phyloP scores from a whole-genome alignment of 1,140 invertebrate genomes.

The Drosophila guanche region DNA sequence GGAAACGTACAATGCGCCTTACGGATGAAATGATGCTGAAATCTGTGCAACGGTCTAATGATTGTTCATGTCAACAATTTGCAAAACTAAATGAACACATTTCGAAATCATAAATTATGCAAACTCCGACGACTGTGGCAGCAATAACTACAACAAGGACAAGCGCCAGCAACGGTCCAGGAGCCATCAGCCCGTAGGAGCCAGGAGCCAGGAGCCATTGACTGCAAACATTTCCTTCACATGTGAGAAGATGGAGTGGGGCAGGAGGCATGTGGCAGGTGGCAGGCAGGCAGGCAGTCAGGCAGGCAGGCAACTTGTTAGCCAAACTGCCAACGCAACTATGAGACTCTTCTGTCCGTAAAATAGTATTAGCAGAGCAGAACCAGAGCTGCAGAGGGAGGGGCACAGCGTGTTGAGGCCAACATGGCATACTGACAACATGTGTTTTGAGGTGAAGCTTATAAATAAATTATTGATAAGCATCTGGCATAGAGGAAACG shows the following conservation, averaged over 20 bases:
- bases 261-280: slow-evolving; percentile 42
- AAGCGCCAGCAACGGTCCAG: slow-evolving; percentile 18
- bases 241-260: slow-evolving; percentile 9
- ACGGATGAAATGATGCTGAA: slow-evolving; percentile 59
- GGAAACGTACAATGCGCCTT: no score
- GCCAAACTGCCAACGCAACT: slow-evolving; percentile 69
- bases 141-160: slow-evolving; percentile 9
- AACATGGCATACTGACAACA: slow-evolving; percentile 76
- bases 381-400: background rate
- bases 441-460: slow-evolving; percentile 81
- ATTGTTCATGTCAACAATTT: slow-evolving; percentile 82
- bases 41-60: slow-evolving; percentile 75
- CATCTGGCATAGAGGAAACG: slow-evolving; percentile 79
- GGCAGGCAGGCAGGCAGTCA: slow-evolving; percentile 31
- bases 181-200: slow-evolving; percentile 12
- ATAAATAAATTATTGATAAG: slow-evolving; percentile 83
- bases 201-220: slow-evolving; percentile 19
- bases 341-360: slow-evolving; percentile 62
- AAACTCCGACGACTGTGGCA: slow-evolving; percentile 51
- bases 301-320: slow-evolving; percentile 68
- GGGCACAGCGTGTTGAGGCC: slow-evolving; percentile 15
- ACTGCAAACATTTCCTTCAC: slow-evolving; percentile 12
- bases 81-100: slow-evolving; percentile 82
- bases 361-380: slow-evolving; percentile 33
- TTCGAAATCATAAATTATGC: slow-evolving; percentile 81